These are phyloP conservation scores for Sphecodes monilicornis DNA, from an alignment of 2,888 invertebrate species.

Conservation along the genomic window DNA sequence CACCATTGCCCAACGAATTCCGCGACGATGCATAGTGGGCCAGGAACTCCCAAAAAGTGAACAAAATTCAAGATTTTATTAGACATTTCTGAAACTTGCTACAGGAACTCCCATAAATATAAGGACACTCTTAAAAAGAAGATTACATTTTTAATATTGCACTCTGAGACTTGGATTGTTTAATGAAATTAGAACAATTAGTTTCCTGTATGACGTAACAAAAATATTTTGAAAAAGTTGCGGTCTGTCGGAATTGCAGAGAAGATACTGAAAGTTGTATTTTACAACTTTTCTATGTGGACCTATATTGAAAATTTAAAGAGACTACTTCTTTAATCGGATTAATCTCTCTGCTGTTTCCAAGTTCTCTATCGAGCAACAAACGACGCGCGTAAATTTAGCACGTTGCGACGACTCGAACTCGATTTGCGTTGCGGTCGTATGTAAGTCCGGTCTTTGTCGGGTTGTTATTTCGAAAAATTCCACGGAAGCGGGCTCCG, in stretches of 20 bases:
- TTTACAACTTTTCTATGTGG: too few relatives aligned
- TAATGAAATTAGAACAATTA: too few relatives aligned
- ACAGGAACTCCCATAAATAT: too few relatives aligned
- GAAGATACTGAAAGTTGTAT: too few relatives aligned
- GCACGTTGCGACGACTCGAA: conserved; percentile 1
- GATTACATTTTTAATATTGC: too few relatives aligned
- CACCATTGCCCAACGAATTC: not conserved
- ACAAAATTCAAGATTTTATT: not conserved
- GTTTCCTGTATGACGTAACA: too few relatives aligned
- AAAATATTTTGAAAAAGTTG: too few relatives aligned
- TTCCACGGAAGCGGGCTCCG: not conserved
- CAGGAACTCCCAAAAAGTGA: not conserved
- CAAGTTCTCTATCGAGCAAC: not conserved
- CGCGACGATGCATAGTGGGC: not conserved
- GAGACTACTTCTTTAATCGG: not conserved
- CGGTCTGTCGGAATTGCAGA: too few relatives aligned
- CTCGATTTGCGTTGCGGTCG: not conserved
- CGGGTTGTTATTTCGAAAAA: conserved; percentile 22
- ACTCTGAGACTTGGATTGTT: too few relatives aligned
- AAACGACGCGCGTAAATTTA: not conserved
- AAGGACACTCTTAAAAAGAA: too few relatives aligned
- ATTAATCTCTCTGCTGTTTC: not conserved
- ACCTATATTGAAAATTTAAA: too few relatives aligned
- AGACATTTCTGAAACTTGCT: not conserved
- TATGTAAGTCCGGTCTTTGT: not conserved